These are phyloP conservation scores for Phrixothrix hirtus DNA, from an alignment of 2,888 invertebrate genomes.

Conservation along the genomic window DNA sequence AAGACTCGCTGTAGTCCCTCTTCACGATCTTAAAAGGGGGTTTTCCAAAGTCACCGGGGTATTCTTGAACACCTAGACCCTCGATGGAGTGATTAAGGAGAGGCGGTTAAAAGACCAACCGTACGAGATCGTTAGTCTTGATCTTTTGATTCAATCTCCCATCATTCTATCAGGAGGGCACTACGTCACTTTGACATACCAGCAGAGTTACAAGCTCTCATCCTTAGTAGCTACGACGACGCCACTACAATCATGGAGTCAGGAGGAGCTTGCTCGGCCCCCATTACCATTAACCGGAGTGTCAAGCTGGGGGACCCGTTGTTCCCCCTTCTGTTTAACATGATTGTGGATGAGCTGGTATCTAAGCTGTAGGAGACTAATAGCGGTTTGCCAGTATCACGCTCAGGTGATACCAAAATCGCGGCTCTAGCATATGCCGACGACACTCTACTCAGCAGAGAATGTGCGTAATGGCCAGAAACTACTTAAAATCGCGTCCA, in stretches of 20 bases:
- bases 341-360: neutral
- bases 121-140: neutral
- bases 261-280: neutral
- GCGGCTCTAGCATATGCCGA: neutral
- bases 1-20: neutral
- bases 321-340: neutral
- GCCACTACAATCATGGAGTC: neutral
- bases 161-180: neutral
- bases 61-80: neutral
- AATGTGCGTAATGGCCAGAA: neutral
- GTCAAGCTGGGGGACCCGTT: neutral
- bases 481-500: neutral
- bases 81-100: neutral
- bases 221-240: neutral
- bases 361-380: neutral
- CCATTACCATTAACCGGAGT: neutral
- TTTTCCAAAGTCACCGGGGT: neutral
- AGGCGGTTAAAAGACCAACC: neutral
- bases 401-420: neutral
- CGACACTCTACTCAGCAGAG: neutral
- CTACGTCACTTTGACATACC: neutral
- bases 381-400: neutral
- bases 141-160: neutral
- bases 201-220: neutral
- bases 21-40: neutral